Evolutionary conservation across 2,888 invertebrate species (phyloP), one percentile per base, ranked within the genome.

Genomic region (Spilosoma lubricipeda): DNA sequence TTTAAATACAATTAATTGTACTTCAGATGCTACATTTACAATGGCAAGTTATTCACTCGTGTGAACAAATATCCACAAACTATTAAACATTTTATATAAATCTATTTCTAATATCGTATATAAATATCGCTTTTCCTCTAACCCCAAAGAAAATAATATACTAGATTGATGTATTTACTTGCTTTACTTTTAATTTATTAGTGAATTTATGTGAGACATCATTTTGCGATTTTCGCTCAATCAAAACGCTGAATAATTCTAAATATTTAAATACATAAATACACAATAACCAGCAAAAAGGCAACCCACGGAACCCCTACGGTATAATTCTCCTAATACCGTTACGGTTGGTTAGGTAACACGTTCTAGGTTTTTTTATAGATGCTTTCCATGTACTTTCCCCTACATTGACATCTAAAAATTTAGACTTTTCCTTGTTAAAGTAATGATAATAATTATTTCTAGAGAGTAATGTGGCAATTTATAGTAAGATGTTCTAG

Each of bases 21-120:
- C 92, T 92, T 88, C 85, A 91, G 91, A 92, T 93, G 92, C 92
- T 88, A 79, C 78, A 48, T 79, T 72, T 63, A 82, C 78, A 86
- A 86, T 87, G 86, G 85, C 86, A 88, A 86, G 72, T 86, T 86
- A 84, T 77, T 80, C 83, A 86, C 83, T 52, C 73, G 63, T 72
- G 76, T 80, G 75, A 82, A 83, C 73, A 85, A 86, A 87, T 86
- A 85, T 87, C 83, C 82, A 84, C 81, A 80, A 77, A 77, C 73
- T 30, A 63, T 30, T 63, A 18, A 63, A 30, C 8, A 15, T 42
- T 79, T 77, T 73, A 72, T 73, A 39, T 65, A 82, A 66, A 72
- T 56, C 74, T 71, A 74, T 42, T 75, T 71, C 67, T 65, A 36
- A 42, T 71, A 66, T 56, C 82, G 74, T 71, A 71, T 42, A 64